phyloP scores from a whole-genome alignment of 2,797 vertebrate genomes.

The Sebastes hubbsi region DNA sequence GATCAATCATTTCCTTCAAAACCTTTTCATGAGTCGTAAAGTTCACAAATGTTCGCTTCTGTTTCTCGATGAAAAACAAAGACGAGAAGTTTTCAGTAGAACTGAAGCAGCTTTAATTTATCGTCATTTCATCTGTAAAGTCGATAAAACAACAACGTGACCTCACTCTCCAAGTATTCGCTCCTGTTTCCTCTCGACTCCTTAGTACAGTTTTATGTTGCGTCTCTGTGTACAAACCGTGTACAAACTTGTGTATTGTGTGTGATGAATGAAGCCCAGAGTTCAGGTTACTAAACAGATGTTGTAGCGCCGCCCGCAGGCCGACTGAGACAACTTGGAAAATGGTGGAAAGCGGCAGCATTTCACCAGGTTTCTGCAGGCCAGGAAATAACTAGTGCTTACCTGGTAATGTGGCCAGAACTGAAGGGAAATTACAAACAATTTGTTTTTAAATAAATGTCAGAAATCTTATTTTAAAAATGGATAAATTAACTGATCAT shows the following conservation, averaged over 20 bases:
- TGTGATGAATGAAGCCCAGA: neutral
- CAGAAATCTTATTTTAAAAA: neutral
- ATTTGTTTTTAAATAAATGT: neutral
- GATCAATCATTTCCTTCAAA: neutral
- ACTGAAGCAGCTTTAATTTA: neutral
- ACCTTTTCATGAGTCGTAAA: neutral
- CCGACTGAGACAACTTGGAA: neutral
- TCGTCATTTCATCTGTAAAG: neutral
- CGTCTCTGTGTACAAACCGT: neutral
- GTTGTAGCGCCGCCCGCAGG: constrained; percentile 40
- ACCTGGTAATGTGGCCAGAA: neutral
- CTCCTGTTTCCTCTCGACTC: neutral
- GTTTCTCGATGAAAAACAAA: neutral
- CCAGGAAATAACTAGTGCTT: neutral
- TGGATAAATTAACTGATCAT: neutral
- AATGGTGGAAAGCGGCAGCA: neutral
- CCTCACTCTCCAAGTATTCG: constrained; percentile 8
- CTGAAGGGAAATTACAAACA: neutral
- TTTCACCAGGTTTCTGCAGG: neutral
- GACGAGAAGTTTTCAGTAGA: neutral
- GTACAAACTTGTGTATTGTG: neutral
- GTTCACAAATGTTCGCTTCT: neutral
- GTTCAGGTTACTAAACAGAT: neutral
- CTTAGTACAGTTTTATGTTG: neutral
- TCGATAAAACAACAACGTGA: neutral